A percentile compares a stretch with the other conserved stretches of the same genome.
phyloP scores from a whole-genome alignment of 2,888 invertebrate species.

The Drosophila antonietae region DNA sequence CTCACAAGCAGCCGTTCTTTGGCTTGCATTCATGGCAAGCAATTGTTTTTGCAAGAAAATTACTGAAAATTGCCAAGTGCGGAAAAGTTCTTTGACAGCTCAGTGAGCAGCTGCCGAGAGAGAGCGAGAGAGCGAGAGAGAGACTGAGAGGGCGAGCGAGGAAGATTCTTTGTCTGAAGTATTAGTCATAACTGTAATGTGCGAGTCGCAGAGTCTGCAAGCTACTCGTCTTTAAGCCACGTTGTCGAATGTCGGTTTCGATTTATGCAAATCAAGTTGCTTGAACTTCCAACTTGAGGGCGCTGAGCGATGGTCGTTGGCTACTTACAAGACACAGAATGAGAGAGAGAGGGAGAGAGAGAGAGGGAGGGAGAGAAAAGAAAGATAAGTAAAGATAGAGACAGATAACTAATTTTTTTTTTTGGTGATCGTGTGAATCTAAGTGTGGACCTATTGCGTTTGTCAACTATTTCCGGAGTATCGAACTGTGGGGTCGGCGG shows the following conservation, averaged over 20 bases:
- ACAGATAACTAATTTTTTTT: neutral
- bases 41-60: slow-evolving; percentile 69
- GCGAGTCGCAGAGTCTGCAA: slow-evolving; percentile 29
- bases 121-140: neutral
- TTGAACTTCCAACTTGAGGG: slow-evolving; percentile 53
- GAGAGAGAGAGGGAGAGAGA: neutral
- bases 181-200: slow-evolving; percentile 72
- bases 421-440: slow-evolving; percentile 64
- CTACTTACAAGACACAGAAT: slow-evolving; percentile 2
- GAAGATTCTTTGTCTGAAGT: slow-evolving; percentile 53
- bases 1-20: neutral
- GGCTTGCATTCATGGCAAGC: slow-evolving; percentile 39
- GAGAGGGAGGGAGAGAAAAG: neutral
- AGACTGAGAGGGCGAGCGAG: neutral
- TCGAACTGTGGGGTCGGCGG: slow-evolving; percentile 50
- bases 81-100: slow-evolving; percentile 65
- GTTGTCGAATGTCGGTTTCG: slow-evolving; percentile 29
- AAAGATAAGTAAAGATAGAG: too few relatives aligned
- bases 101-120: slow-evolving; percentile 13
- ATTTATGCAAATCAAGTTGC: slow-evolving; percentile 73
- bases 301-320: slow-evolving; percentile 32
- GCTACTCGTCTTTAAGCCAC: slow-evolving; percentile 25
- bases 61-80: slow-evolving; percentile 73
- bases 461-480: slow-evolving; percentile 62
- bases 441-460: neutral